These are phyloP conservation scores for Alligator mississippiensis DNA, from an alignment of 2,113 vertebrate species.

Conservation along the genomic window DNA sequence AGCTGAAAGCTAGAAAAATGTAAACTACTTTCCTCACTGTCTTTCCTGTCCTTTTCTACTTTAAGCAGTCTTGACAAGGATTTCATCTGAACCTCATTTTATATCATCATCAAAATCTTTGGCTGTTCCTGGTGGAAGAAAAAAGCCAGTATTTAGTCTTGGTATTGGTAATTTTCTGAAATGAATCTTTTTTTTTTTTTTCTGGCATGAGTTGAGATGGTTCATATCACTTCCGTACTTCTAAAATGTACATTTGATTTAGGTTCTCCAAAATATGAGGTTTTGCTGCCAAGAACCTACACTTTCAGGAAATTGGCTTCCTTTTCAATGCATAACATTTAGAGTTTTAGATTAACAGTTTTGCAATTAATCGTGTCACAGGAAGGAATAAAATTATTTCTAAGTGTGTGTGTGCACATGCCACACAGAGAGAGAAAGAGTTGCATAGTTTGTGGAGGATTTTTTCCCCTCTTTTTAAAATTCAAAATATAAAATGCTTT, in stretches of 20 bases:
- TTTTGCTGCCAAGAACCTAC: conserved; percentile 64
- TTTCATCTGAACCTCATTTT: neutral
- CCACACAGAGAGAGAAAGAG: too few relatives aligned
- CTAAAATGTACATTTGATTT: conserved; percentile 69
- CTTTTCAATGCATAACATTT: conserved; percentile 76
- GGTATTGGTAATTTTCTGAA: conserved; percentile 5
- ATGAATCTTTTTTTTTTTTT: conserved; percentile 13
- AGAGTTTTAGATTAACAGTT: conserved; percentile 64
- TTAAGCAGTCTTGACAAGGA: neutral
- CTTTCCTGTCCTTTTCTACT: neutral
- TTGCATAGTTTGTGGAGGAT: conserved; percentile 67
- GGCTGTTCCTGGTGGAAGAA: conserved; percentile 33
- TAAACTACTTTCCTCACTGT: neutral
- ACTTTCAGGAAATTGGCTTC: conserved; percentile 72
- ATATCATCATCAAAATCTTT: conserved; percentile 3
- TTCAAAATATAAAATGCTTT: conserved; percentile 58
- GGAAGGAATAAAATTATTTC: conserved; percentile 70
- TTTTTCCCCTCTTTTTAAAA: conserved; percentile 57
- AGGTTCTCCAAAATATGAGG: conserved; percentile 65
- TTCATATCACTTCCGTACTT: conserved; percentile 65
- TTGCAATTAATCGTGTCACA: conserved; percentile 72
- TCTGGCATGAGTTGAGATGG: conserved; percentile 54
- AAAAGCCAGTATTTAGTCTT: neutral
- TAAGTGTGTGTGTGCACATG: neutral
- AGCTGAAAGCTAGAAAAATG: too few relatives aligned